phyloP scores from a whole-genome alignment of 92 coral and sea anemone genomes.

The Paramuricea clavata region DNA sequence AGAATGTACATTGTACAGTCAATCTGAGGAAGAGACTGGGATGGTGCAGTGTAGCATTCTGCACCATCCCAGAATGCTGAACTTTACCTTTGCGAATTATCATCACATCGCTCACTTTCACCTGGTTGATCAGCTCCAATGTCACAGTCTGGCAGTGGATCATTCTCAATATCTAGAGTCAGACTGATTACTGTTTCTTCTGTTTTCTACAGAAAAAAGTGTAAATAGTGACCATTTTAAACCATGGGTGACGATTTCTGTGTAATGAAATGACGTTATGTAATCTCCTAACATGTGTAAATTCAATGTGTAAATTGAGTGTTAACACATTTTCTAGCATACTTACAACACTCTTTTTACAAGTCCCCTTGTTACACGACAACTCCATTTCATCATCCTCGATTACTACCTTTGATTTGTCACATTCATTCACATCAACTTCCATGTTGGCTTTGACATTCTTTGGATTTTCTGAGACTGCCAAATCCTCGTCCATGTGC shows the following conservation, averaged over 20 bases:
- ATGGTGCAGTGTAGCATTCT: too few relatives aligned
- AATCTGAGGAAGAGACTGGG: too few relatives aligned
- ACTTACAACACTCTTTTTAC: neutral
- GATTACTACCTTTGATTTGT: neutral
- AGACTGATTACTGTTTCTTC: conserved; percentile 24
- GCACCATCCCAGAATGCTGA: too few relatives aligned
- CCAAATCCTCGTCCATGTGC: too few relatives aligned
- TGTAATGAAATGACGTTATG: neutral
- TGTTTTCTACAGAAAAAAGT: conserved; percentile 29
- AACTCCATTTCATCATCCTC: neutral
- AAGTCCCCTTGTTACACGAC: neutral
- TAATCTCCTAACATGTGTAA: neutral
- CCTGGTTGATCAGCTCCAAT: neutral
- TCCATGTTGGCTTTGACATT: too few relatives aligned
- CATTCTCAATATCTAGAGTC: conserved; percentile 12
- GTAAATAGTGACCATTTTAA: too few relatives aligned
- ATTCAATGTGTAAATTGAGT: neutral
- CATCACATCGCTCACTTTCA: neutral
- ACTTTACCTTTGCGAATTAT: neutral
- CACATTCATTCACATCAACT: too few relatives aligned
- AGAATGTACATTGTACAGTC: too few relatives aligned
- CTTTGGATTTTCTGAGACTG: too few relatives aligned
- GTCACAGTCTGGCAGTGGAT: neutral
- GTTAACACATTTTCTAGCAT: neutral
- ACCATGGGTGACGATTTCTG: too few relatives aligned